These are phyloP conservation scores for Camponotus fellah DNA, from an alignment of 2,888 invertebrate genomes.

Conservation along the genomic window DNA sequence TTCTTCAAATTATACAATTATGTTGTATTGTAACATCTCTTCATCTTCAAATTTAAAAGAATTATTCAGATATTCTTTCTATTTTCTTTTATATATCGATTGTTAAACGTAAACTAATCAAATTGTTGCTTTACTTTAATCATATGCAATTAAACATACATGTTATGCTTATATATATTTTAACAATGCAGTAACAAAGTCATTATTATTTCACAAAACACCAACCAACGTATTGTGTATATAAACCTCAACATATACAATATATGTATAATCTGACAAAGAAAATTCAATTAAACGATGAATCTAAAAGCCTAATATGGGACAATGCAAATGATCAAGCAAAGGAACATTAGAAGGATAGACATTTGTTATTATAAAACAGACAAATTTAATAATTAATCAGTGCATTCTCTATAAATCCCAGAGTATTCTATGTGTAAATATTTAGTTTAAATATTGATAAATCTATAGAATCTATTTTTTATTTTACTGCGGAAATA, in stretches of 20 bases:
- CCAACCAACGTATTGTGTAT: slow-evolving; percentile 71
- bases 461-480: not conserved
- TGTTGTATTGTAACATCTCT: not conserved
- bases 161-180: not conserved
- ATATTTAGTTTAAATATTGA: slow-evolving; percentile 5
- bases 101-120: not conserved
- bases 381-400: slow-evolving; percentile 50
- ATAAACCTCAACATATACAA: slow-evolving; percentile 56
- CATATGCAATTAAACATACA: not conserved
- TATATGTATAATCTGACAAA: slow-evolving; percentile 57
- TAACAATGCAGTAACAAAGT: not conserved
- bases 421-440: not conserved
- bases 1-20: slow-evolving; percentile 14
- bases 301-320: slow-evolving; percentile 59
- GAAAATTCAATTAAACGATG: slow-evolving; percentile 59
- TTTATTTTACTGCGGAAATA: not conserved
- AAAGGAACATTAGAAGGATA: slow-evolving; percentile 51
- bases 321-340: slow-evolving; percentile 61
- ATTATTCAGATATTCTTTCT: slow-evolving; percentile 14
- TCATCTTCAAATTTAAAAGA: not conserved
- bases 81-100: not conserved
- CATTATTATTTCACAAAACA: slow-evolving; percentile 64
- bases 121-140: slow-evolving; percentile 3
- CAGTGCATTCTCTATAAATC: slow-evolving; percentile 19
- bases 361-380: slow-evolving; percentile 46